A percentile compares a stretch with the other conserved stretches of the same genome.
These are phyloP conservation scores for Gryllus bimaculatus DNA, from an alignment of 1,140 invertebrate genomes.

Conservation along the genomic window DNA sequence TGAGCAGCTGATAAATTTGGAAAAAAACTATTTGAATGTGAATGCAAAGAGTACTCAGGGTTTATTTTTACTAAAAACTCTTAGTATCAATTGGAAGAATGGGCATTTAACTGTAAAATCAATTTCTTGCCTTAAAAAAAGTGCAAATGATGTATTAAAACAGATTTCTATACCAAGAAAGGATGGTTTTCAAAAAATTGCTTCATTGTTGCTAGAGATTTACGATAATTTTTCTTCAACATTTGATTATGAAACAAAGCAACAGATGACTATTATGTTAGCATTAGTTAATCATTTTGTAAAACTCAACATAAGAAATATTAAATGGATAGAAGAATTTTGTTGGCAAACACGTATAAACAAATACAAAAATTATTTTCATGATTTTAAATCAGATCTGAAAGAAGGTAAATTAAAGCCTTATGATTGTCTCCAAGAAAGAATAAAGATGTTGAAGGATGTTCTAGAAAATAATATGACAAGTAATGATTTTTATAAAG, in stretches of 20 bases:
- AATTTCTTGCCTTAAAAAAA: background rate
- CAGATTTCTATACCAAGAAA: background rate
- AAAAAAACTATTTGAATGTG: background rate
- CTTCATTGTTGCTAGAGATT: background rate
- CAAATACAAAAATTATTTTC: background rate
- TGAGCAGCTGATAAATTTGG: background rate
- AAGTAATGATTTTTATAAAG: background rate
- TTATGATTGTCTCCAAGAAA: no score
- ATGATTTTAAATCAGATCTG: no score
- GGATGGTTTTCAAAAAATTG: background rate
- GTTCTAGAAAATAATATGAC: no score
- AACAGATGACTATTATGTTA: no score
- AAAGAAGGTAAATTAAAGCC: background rate
- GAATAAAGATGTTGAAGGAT: no score
- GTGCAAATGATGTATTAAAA: background rate
- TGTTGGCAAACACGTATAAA: background rate
- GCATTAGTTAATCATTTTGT: no score
- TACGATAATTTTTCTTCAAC: background rate
- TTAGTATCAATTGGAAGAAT: background rate
- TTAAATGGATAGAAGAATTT: background rate
- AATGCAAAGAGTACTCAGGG: background rate
- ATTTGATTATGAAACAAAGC: no score
- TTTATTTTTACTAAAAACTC: background rate
- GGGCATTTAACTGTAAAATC: background rate
- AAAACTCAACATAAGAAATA: no score